Conservation (phyloP, 1,140 invertebrate species). For the Notospermus geniculatus region DNA sequence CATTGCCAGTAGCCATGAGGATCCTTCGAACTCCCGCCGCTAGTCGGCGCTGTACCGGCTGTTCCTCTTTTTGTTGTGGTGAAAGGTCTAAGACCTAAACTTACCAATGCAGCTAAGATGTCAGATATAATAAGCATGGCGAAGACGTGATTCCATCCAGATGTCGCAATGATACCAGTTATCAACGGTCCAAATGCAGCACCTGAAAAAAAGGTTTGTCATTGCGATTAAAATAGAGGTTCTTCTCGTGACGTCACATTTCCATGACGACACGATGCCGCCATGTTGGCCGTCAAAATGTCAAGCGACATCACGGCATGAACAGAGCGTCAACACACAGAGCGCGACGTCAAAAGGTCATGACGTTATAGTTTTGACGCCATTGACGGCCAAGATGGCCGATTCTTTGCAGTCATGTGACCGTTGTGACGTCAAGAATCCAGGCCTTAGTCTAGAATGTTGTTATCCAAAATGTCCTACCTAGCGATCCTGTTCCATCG, state of each 20-base stretch:
- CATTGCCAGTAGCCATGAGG: no score
- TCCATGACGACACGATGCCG: no score
- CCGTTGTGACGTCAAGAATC: neutral
- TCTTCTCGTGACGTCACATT: neutral
- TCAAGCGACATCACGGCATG: no score
- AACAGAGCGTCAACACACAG: no score
- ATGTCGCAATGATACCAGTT: constrained; percentile 74
- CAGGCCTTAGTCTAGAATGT: neutral
- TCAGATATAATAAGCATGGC: constrained; percentile 86
- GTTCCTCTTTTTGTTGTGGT: no score
- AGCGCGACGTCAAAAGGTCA: neutral
- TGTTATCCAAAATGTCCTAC: constrained; percentile 51
- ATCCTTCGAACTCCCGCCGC: no score
- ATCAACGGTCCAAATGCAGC: constrained; percentile 87
- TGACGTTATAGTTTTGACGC: neutral
- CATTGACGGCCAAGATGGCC: neutral
- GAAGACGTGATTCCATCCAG: constrained; percentile 84
- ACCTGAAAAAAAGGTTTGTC: constrained; percentile 60
- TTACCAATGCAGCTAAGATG: constrained; percentile 70
- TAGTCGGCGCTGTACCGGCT: no score
- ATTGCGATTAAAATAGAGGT: neutral
- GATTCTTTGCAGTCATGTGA: neutral
- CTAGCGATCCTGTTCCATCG: constrained; percentile 91
- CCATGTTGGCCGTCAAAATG: no score
- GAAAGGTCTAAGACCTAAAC: no score